Base-by-base conservation (phyloP, 2,797 vertebrate genomes). In the Periophthalmus magnuspinnatus region DNA sequence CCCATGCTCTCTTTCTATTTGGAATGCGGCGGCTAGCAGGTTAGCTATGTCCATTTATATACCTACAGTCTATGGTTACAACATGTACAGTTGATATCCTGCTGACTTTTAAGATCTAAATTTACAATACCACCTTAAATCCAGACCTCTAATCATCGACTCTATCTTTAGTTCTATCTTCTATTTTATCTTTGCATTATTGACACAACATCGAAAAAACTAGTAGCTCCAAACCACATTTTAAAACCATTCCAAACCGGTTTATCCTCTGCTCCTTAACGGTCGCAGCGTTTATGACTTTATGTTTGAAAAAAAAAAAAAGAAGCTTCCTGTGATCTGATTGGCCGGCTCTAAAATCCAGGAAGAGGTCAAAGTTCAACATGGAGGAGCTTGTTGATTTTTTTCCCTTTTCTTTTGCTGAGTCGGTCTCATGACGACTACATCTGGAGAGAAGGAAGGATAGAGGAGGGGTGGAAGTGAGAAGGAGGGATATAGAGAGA, bases 311-410 rank as follows among this genome's bases (percentile, higher is more conserved):
- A 22, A 34, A 34, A 55, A 50, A 22, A 34, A 34, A 24, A 55
- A 24, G 24, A 34, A 47, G 0, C 0, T 8, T 6, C 21, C 74
- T 60, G 71, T 48, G 2, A 1, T 72, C 81, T 69, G 9, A 78
- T 83, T 87, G 83, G 77, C 32, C 19, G 68, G 54, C 3, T 83
- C 75, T 0, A 45, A 75, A 79, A 56, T 19, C 50, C 70, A 19
- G 45, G 0, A 64, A 61, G 17, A 32, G 80, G 71, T 0, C 81
- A 82, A 82, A 89, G 87, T 80, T 89, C 79, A 8, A 56, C 52
- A 21, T 11, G 17, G 33, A 5, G 0, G 62, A 75, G 74, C 69
- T 65, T 47, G 24, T 13, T 48, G 77, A 58, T 74, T 14, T 45
- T 14, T 41, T 41, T 0, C 5, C 24, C 65, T 28, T 52, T 65